Conservation (phyloP, 2,797 vertebrate species). For the Melanotaenia pygmaea region DNA sequence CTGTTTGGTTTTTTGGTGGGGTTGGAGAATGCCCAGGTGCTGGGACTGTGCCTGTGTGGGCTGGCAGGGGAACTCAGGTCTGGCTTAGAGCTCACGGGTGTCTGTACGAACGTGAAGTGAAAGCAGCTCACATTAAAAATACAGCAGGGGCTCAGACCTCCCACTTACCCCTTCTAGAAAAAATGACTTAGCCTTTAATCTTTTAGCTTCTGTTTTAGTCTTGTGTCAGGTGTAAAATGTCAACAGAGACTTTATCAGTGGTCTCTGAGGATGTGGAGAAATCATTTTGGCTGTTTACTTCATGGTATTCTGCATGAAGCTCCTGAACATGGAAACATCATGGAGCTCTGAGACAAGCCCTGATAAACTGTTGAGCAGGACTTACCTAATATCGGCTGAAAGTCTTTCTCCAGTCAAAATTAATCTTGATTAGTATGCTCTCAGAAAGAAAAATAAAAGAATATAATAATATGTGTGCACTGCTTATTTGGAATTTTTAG, state of each 20-base stretch:
- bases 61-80: conserved; percentile 50
- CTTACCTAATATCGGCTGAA: conserved; percentile 29
- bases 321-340: conserved; percentile 33
- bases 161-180: conserved; percentile 35
- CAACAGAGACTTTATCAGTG: conserved; percentile 31
- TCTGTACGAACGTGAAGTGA: conserved; percentile 69
- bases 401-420: conserved; percentile 34
- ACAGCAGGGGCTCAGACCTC: conserved; percentile 70
- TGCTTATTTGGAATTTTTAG: neutral
- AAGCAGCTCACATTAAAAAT: conserved; percentile 47
- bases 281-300: conserved; percentile 40
- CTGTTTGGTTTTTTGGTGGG: conserved; percentile 69
- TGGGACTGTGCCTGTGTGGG: conserved; percentile 44
- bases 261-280: conserved; percentile 10
- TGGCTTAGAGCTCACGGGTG: conserved; percentile 58
- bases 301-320: conserved; percentile 15
- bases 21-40: conserved; percentile 69
- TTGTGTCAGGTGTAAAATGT: conserved; percentile 12
- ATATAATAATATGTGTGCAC: too few relatives aligned
- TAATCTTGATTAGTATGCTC: conserved; percentile 12
- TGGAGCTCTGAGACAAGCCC: conserved; percentile 4
- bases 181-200: conserved; percentile 19
- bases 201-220: conserved; percentile 15
- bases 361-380: conserved; percentile 6
- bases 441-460: conserved; percentile 1